Conservation (phyloP, 2,888 invertebrate species). For the Hypercompe scribonia region DNA sequence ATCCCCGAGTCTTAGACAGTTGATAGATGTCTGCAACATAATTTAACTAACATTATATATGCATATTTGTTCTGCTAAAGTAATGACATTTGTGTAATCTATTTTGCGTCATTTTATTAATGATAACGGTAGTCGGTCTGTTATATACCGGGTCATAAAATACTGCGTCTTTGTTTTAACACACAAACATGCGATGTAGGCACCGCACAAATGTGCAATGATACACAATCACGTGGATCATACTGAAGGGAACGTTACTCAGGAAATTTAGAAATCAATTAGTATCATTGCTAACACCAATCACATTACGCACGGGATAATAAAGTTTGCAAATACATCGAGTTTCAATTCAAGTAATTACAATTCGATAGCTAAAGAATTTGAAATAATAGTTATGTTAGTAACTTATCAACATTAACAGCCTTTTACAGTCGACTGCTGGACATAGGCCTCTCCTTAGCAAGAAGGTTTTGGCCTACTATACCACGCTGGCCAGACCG, state of each 20-base stretch:
- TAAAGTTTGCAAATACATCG: neutral
- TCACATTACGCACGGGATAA: neutral
- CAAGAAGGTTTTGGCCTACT: too few relatives aligned
- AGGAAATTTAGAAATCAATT: neutral
- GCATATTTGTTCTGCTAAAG: slow-evolving; percentile 23
- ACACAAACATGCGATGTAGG: neutral
- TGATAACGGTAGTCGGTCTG: neutral
- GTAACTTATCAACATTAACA: too few relatives aligned
- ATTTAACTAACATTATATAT: slow-evolving; percentile 12
- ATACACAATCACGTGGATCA: neutral
- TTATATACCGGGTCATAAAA: neutral
- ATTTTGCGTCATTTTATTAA: neutral
- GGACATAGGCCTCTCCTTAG: too few relatives aligned
- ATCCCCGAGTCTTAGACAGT: slow-evolving; percentile 12
- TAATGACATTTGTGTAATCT: slow-evolving; percentile 16
- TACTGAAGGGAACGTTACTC: neutral
- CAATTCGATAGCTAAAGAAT: too few relatives aligned
- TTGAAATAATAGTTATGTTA: too few relatives aligned
- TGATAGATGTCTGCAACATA: slow-evolving; percentile 25
- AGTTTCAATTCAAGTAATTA: too few relatives aligned
- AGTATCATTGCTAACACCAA: neutral
- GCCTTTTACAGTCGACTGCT: too few relatives aligned
- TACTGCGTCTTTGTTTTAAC: neutral
- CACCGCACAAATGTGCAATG: neutral
- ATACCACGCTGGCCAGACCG: too few relatives aligned